Evolutionary conservation across 2,113 vertebrate genomes (phyloP).

Genomic region (Grallaria varia): DNA sequence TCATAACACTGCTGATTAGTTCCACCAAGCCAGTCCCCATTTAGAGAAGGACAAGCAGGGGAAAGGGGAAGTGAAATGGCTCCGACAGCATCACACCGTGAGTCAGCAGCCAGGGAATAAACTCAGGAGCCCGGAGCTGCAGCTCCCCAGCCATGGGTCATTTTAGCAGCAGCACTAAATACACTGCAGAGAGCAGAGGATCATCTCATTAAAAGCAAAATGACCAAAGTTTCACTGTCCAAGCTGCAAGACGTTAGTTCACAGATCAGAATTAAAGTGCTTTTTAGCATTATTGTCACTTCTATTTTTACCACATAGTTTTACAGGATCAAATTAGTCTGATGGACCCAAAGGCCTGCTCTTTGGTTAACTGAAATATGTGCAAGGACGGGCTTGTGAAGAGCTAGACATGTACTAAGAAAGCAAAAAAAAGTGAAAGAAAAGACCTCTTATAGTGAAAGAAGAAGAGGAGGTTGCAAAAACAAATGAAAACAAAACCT

Average conservation of each 20-base stretch:
- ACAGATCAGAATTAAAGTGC: rapidly evolving
- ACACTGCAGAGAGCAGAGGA: background rate
- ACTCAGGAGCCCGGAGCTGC: background rate
- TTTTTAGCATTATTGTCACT: background rate
- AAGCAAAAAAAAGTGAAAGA: background rate
- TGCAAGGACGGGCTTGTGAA: background rate
- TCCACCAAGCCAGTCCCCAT: background rate
- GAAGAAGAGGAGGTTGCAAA: constrained; percentile 13
- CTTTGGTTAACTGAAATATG: rapidly evolving
- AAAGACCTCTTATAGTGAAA: background rate
- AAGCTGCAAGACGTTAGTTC: too few relatives aligned
- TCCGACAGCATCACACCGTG: background rate
- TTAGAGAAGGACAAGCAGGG: background rate
- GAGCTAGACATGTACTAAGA: background rate
- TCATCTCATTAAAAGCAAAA: background rate
- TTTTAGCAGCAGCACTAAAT: background rate
- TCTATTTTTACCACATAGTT: background rate
- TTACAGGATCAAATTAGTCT: background rate
- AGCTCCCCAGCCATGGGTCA: rapidly evolving
- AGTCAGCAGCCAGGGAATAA: background rate
- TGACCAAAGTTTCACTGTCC: background rate
- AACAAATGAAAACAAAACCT: background rate
- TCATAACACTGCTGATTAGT: background rate
- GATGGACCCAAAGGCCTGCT: background rate
- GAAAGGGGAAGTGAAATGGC: background rate